phyloP scores from a whole-genome alignment of 1,140 invertebrate species.

The Pogonognathellus flavescens region DNA sequence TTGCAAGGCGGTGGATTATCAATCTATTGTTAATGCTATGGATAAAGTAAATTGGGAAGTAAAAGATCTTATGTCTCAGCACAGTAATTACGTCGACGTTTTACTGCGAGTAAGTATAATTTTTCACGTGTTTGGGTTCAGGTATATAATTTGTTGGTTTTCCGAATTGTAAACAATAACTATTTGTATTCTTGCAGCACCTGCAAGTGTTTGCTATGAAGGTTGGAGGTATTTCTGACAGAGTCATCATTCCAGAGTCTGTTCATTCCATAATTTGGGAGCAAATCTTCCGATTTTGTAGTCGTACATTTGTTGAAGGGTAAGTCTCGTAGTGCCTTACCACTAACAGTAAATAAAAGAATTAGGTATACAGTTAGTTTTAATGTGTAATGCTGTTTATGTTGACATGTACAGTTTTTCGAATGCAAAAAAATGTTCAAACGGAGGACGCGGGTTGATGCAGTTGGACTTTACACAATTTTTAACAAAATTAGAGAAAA shows the following conservation, averaged over 20 bases:
- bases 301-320: conserved; percentile 93
- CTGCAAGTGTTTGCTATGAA: conserved; percentile 84
- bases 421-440: conserved; percentile 92
- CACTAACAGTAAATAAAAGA: too few relatives aligned
- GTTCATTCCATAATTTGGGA: conserved; percentile 83
- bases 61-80: conserved; percentile 94
- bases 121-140: not conserved
- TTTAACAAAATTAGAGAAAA: conserved; percentile 88
- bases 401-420: conserved; percentile 78
- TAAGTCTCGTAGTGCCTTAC: conserved; percentile 69
- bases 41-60: conserved; percentile 96
- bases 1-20: conserved; percentile 90
- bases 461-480: conserved; percentile 97
- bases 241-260: conserved; percentile 80
- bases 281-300: conserved; percentile 85
- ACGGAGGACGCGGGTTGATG: conserved; percentile 96
- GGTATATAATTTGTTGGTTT: too few relatives aligned
- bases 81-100: conserved; percentile 84
- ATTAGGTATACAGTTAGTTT: too few relatives aligned
- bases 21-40: conserved; percentile 85
- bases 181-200: conserved; percentile 73
- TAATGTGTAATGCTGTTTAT: not conserved
- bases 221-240: conserved; percentile 78
- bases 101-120: conserved; percentile 18
- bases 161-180: not conserved